A percentile compares a stretch with the other conserved stretches of the same genome.
phyloP scores from a whole-genome alignment of 1,140 invertebrate species.

The Lamellibrachia luymesi region DNA sequence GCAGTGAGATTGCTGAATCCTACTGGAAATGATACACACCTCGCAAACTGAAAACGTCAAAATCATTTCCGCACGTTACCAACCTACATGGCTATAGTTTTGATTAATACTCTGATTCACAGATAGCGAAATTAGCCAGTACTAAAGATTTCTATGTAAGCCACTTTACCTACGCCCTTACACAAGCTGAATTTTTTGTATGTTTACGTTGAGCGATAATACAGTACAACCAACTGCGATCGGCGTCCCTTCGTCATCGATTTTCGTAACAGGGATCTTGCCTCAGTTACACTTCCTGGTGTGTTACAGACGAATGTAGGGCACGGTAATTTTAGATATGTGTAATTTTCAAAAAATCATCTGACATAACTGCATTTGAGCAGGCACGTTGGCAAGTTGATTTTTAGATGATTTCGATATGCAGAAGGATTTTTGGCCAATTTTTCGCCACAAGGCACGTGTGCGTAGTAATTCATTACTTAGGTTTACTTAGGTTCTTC shows the following conservation, averaged over 20 bases:
- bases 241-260: background rate
- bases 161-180: background rate
- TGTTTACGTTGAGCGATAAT: constrained; percentile 1
- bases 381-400: no score
- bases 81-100: background rate
- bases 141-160: background rate
- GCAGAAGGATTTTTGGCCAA: no score
- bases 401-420: no score
- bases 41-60: background rate
- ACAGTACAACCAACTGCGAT: background rate
- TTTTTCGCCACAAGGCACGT: no score
- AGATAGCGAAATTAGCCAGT: background rate
- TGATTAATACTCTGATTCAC: background rate
- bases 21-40: background rate
- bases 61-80: background rate
- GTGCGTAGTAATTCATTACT: no score
- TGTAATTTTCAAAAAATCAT: no score
- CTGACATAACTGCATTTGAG: no score
- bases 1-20: background rate
- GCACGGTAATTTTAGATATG: no score
- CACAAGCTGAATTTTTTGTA: background rate
- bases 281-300: no score
- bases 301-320: no score
- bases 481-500: no score
- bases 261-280: background rate